Base-by-base conservation (phyloP, 2,797 vertebrate genomes). In the Spinus pinus region DNA sequence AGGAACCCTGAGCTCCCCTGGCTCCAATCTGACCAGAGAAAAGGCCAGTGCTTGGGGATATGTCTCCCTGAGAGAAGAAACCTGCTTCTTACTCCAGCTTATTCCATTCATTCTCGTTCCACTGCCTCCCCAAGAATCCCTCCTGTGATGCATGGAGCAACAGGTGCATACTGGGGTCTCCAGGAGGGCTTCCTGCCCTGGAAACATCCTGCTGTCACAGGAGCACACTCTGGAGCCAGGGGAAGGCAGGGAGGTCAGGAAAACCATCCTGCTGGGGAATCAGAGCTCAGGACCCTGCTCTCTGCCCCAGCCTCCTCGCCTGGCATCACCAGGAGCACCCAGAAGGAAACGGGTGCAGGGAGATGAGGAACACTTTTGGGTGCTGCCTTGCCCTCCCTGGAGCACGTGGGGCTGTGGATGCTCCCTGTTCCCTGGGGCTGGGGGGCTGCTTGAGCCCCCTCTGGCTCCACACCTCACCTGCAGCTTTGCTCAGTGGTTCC, bases 91-190 rank as follows among this genome's bases (percentile, higher is more conserved):
- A 35, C 22, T 73, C 56, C 33, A 13, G 7, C 73, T 42, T 50
- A 15, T 3, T 49, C 49, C 47, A 9, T 21, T 39, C n/a, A 23
- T 14, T 22, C 66, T n/a, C 19, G 27, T 19, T 49, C 49, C 85
- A 53, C 1, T 10, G 74, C 54, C 22, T 72, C 16, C 31, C 37
- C 35, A 13, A 0, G 2, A 50, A 54, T n/a, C n/a, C n/a, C n/a
- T n/a, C n/a, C n/a, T n/a, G n/a, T n/a, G n/a, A n/a, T n/a, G n/a
- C n/a, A n/a, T 0, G 1, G 23, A 84, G 31, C 78, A 90, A 2
- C 71, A 77, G 60, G 47, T 50, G n/a, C 2, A 0, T 1, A 2
- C 1, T 1, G 3, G 9, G 2, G 9, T 3, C 72, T 44, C 25
- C 74, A 44, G 74, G 51, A 41, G 4, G 18, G 50, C 7, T 62